Base-by-base conservation (phyloP, 2,888 invertebrate genomes). In the Drosophila differens region DNA sequence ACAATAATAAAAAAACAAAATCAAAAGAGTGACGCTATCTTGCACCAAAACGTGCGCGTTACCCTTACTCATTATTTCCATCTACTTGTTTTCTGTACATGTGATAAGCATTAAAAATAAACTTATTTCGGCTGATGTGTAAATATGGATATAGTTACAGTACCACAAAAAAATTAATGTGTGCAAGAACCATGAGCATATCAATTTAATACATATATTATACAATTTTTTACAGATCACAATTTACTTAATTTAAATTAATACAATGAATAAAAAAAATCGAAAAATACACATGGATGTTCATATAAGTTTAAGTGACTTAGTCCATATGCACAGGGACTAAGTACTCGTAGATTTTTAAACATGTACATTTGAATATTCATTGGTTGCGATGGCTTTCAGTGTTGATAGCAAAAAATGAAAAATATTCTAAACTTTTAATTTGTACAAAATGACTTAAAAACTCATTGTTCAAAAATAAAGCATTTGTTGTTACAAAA, bases 51-150 rank as follows among this genome's bases (percentile, higher is more conserved):
- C 52, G 60, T 76, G 28, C 16, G 52, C 61, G 39, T 60, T 74
- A 51, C 52, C 47, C 53, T 54, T 53, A 63, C 49, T 58, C 65
- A 76, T 63, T 66, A 59, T 63, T 33, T 69, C 69, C 30, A 49
- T 68, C 35, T 68, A 61, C 65, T 68, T 78, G 62, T 70, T 64
- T 74, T 74, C 72, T 83, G 79, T 76, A 87, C 88, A 91, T 90
- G 90, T 85, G 91, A 89, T 91, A 88, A 86, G 78, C 64, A 76
- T 71, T 82, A 74, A 69, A 67, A 60, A 61, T 67, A 74, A 79
- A 81, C 81, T 66, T 74, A 81, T 79, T 89, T 89, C 71, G 81
- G 75, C 78, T 71, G 79, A 81, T 79, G 77, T 80, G 74, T 76
- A 62, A 49, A 30, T 30, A 51, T 28, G 28, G 9, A 51, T 10